Evolutionary conservation across 2,888 invertebrate genomes (phyloP).

Genomic region (Euphydryas editha): DNA sequence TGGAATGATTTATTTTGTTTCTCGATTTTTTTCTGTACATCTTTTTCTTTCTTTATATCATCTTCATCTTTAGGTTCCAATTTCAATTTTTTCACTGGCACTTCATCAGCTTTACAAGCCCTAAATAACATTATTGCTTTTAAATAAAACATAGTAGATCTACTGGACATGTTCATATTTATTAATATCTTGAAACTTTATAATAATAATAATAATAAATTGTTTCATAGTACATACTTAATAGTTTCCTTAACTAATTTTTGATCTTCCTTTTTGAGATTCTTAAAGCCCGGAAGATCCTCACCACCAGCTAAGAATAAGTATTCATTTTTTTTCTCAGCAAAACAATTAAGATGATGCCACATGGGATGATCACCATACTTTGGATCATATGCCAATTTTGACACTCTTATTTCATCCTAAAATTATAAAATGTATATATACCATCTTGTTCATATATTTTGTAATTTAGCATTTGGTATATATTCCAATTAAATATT

Average conservation of each 20-base stretch:
- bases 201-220: not conserved
- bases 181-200: not conserved
- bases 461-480: no score
- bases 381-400: constrained; percentile 91
- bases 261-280: constrained; percentile 89
- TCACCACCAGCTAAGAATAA: constrained; percentile 89
- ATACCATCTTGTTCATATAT: not conserved
- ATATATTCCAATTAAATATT: no score
- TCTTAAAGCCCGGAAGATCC: constrained; percentile 89
- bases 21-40: constrained; percentile 84
- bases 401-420: constrained; percentile 90
- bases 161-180: constrained; percentile 10
- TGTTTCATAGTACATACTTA: constrained; percentile 78
- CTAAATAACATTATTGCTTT: constrained; percentile 43
- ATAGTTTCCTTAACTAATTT: constrained; percentile 84
- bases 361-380: constrained; percentile 94
- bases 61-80: constrained; percentile 82
- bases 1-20: constrained; percentile 87
- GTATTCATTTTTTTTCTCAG: constrained; percentile 87
- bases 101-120: constrained; percentile 75
- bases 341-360: constrained; percentile 97
- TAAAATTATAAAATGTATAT: constrained; percentile 58
- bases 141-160: constrained; percentile 25
- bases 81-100: constrained; percentile 88
- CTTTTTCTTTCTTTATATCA: constrained; percentile 76